A percentile compares a stretch with the other conserved stretches of the same genome.
phyloP scores from a whole-genome alignment of 2,888 invertebrate genomes.

The Nasonia oneida region DNA sequence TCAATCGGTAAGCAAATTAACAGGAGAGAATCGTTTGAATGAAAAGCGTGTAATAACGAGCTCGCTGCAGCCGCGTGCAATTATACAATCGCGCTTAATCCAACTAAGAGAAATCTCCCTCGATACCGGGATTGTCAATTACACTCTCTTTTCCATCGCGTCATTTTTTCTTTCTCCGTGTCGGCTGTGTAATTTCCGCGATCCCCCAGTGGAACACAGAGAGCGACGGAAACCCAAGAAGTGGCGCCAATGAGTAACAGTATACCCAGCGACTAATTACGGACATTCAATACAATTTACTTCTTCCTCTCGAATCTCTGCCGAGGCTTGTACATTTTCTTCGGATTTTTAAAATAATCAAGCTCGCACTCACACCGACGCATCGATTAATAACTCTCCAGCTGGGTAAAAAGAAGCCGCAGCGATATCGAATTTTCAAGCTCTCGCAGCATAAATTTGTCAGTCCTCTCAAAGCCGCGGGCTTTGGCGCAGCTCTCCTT shows the following conservation, averaged over 20 bases:
- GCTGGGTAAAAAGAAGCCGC: not conserved
- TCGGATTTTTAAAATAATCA: not conserved
- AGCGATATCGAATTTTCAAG: not conserved
- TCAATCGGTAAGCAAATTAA: not conserved
- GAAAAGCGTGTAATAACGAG: not conserved
- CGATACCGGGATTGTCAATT: slow-evolving; percentile 43
- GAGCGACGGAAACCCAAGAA: not conserved
- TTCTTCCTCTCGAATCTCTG: slow-evolving; percentile 30
- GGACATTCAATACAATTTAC: slow-evolving; percentile 21
- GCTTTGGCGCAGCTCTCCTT: not conserved
- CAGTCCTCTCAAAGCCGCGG: not conserved
- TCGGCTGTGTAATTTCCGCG: slow-evolving; percentile 25
- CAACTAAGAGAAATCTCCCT: not conserved
- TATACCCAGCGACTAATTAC: slow-evolving; percentile 41
- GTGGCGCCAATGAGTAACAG: slow-evolving; percentile 27
- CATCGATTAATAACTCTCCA: not conserved
- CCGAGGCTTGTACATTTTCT: not conserved
- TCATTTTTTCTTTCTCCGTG: slow-evolving; percentile 18
- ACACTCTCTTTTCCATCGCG: slow-evolving; percentile 24
- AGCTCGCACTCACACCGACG: too few species aligned
- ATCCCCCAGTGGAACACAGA: not conserved
- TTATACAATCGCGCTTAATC: not conserved
- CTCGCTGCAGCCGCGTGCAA: not conserved
- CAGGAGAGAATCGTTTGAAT: not conserved
- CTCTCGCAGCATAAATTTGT: slow-evolving; percentile 65